Percentiles rank a stretch among this genome's conserved stretches.
phyloP scores from a whole-genome alignment of 2,113 vertebrate genomes.

The Microtus oregoni region DNA sequence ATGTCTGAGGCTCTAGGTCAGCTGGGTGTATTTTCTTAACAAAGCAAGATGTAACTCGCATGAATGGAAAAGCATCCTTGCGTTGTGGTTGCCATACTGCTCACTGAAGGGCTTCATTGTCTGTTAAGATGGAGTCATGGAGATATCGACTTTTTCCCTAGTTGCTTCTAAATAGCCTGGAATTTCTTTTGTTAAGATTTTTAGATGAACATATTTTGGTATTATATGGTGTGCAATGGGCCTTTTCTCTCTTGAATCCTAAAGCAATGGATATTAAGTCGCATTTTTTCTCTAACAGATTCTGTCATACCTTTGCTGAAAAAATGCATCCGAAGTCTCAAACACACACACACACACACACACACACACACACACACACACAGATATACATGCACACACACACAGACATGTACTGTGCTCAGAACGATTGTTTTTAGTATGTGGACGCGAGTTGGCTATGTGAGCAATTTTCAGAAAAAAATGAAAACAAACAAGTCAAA shows the following conservation, averaged over 20 bases:
- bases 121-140: neutral
- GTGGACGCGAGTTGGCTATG: neutral
- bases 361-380: too few relatives aligned
- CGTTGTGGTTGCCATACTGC: neutral
- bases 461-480: slow-evolving; percentile 24
- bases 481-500: neutral
- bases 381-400: neutral
- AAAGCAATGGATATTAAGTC: slow-evolving; percentile 15
- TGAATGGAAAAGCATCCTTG: neutral
- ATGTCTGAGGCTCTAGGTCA: neutral
- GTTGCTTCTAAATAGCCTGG: slow-evolving; percentile 20
- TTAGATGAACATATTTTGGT: neutral
- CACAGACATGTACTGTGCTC: neutral
- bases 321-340: neutral
- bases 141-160: neutral
- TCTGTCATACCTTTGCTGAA: neutral
- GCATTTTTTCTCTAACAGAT: slow-evolving; percentile 20
- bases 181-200: slow-evolving; percentile 41
- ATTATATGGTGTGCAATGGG: neutral
- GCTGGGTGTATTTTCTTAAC: neutral
- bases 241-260: slow-evolving; percentile 43
- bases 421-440: neutral
- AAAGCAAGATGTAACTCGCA: slow-evolving; percentile 17
- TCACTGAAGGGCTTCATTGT: neutral
- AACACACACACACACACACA: neutral